Base-by-base conservation (phyloP, 2,888 invertebrate genomes). In the Trissoscelio sp. region DNA sequence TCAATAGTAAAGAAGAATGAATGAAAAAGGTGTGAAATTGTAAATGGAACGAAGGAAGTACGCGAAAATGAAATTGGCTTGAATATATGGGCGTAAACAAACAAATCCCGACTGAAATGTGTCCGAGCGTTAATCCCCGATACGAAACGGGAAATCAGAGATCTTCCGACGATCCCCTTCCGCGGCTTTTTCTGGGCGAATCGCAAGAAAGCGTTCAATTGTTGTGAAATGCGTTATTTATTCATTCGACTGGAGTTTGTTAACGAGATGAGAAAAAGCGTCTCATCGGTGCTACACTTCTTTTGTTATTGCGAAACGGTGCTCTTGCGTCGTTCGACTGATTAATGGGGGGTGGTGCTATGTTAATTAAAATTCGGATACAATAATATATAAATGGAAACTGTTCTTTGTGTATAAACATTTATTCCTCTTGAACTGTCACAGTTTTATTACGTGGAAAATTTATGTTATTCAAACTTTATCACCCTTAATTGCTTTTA, bases 221-320 rank as follows among this genome's bases (percentile, higher is more conserved):
- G 58, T 75, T 75, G 64, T 48, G 66, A 75, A 78, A 78, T 14
- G 57, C 64, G 57, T 78, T 57, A 78, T 70, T 70, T 78, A 78
- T 78, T 78, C 70, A 31, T 75, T 67, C 31, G 67, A 62, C 16
- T 46, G 58, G 14, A 44, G 70, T 70, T 57, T 57, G 78, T 64
- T 70, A 69, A 57, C 55, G 55, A 69, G 70, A 53, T 39, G 78
- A 78, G 70, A 70, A 78, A 78, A 78, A 58, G 22, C 53, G 37
- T 77, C 77, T 69, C 62, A 48, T 70, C 78, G 58, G 28, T 18
- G 60, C 44, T 69, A 55, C 44, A 69, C 77, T 69, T 64, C 70
- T 78, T 78, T 78, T 57, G 64, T 24, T 64, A 39, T 69, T 69
- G 69, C 69, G 69, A 77, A 62, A 77, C 39, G 11, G n/a, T 22